A percentile compares a stretch with the other conserved stretches of the same genome.
phyloP scores from a whole-genome alignment of 2,888 invertebrate species.

The Chouioia cunea region DNA sequence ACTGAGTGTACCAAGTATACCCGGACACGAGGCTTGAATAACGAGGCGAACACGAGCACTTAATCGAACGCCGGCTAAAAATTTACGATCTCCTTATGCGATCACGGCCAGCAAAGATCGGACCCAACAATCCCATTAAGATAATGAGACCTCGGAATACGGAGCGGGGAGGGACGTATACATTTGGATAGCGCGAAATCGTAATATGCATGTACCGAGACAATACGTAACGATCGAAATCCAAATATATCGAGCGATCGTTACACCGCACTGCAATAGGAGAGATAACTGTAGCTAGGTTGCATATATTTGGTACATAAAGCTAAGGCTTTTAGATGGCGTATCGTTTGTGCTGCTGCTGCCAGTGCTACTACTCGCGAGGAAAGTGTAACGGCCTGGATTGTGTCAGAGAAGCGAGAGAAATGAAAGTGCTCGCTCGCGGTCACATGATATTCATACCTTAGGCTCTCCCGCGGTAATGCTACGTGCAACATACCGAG shows the following conservation, averaged over 20 bases:
- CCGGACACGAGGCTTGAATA: constrained; percentile 24
- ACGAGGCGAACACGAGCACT: background rate
- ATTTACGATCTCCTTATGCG: constrained; percentile 3
- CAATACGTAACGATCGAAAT: constrained; percentile 45
- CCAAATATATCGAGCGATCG: constrained; percentile 42
- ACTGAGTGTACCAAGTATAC: background rate
- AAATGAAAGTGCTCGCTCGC: constrained; percentile 62
- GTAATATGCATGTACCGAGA: constrained; percentile 32
- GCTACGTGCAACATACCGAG: too few species aligned
- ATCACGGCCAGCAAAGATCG: constrained; percentile 14
- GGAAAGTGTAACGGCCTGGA: constrained; percentile 63
- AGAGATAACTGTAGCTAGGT: background rate
- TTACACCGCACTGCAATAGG: constrained; percentile 21
- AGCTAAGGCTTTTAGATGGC: constrained; percentile 49
- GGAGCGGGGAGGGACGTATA: background rate
- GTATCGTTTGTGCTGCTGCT: constrained; percentile 37
- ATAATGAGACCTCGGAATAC: constrained; percentile 23
- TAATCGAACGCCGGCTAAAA: background rate
- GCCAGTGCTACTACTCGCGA: constrained; percentile 39
- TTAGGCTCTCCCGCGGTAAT: too few species aligned
- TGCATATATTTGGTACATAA: constrained; percentile 49
- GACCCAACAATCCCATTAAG: constrained; percentile 21
- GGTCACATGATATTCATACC: constrained; percentile 38
- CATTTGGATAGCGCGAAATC: constrained; percentile 8
- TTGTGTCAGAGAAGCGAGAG: constrained; percentile 64